phyloP scores from a whole-genome alignment of 1,140 invertebrate genomes.

The Brachionus sp. region DNA sequence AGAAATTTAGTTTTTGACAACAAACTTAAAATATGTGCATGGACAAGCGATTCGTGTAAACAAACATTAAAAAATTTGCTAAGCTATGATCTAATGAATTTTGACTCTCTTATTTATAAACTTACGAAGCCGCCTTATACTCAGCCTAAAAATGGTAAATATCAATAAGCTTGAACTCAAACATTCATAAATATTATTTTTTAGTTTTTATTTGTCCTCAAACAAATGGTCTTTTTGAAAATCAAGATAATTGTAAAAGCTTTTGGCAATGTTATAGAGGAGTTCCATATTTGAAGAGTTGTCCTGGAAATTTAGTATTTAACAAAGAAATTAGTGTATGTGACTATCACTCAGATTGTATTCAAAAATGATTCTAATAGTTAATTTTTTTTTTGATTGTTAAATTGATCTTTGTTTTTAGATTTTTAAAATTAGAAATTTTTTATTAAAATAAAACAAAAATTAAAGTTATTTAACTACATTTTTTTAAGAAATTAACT shows the following conservation, averaged over 20 bases:
- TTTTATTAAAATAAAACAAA: background rate
- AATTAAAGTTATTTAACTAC: background rate
- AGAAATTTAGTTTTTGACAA: constrained; percentile 1
- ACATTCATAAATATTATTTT: background rate
- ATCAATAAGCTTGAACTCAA: background rate
- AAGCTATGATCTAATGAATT: background rate
- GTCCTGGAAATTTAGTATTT: constrained; percentile 6
- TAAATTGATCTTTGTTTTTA: background rate
- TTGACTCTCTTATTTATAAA: background rate
- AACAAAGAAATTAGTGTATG: background rate
- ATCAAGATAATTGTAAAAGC: background rate
- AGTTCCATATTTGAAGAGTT: background rate
- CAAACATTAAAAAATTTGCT: background rate
- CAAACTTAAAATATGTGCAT: background rate
- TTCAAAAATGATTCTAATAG: background rate
- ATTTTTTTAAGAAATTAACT: background rate
- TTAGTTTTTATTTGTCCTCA: background rate
- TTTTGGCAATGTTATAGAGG: constrained; percentile 1
- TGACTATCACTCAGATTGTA: constrained; percentile 13
- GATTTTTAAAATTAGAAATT: background rate
- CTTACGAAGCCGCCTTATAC: background rate
- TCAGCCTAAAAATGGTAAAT: background rate
- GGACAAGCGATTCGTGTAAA: background rate
- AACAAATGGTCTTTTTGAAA: background rate
- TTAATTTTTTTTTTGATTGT: background rate